A percentile compares a stretch with the other conserved stretches of the same genome.
phyloP scores from a whole-genome alignment of 1,140 invertebrate species.

The Aphelenchoides avenae region DNA sequence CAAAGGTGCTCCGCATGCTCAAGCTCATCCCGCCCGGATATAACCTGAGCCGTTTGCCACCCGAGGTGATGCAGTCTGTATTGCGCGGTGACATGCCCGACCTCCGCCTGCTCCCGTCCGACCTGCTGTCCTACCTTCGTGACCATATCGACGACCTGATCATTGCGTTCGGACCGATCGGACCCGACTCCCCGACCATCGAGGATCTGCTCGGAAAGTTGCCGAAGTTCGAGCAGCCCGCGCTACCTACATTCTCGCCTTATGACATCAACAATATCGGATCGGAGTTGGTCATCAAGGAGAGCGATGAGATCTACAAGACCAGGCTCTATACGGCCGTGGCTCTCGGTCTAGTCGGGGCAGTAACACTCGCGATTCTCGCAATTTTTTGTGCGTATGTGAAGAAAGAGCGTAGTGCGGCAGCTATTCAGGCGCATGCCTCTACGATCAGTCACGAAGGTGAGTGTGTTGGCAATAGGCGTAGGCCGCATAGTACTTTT shows the following conservation, averaged over 20 bases:
- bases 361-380: slow-evolving; percentile 42
- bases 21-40: slow-evolving; percentile 53
- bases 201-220: slow-evolving; percentile 50
- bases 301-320: slow-evolving; percentile 17
- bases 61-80: slow-evolving; percentile 46
- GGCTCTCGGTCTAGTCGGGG: slow-evolving; percentile 45
- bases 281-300: slow-evolving; percentile 44
- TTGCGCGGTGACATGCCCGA: slow-evolving; percentile 53
- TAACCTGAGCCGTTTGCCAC: slow-evolving; percentile 50
- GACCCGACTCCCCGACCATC: too few relatives aligned
- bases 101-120: slow-evolving; percentile 42
- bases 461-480: too few relatives aligned
- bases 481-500: too few relatives aligned
- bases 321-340: slow-evolving; percentile 47
- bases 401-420: too few relatives aligned
- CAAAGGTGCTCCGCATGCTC: slow-evolving; percentile 42
- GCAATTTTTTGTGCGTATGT: slow-evolving; percentile 49
- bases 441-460: too few relatives aligned
- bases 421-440: too few relatives aligned
- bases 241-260: slow-evolving; percentile 48
- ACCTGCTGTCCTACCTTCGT: slow-evolving; percentile 49
- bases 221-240: slow-evolving; percentile 50
- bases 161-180: slow-evolving; percentile 30
- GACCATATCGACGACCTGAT: slow-evolving; percentile 50
- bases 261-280: slow-evolving; percentile 56